Percentiles rank a stretch among this genome's conserved stretches.
Conservation (phyloP, 2,888 invertebrate species). For the Calameuta filiformis region DNA sequence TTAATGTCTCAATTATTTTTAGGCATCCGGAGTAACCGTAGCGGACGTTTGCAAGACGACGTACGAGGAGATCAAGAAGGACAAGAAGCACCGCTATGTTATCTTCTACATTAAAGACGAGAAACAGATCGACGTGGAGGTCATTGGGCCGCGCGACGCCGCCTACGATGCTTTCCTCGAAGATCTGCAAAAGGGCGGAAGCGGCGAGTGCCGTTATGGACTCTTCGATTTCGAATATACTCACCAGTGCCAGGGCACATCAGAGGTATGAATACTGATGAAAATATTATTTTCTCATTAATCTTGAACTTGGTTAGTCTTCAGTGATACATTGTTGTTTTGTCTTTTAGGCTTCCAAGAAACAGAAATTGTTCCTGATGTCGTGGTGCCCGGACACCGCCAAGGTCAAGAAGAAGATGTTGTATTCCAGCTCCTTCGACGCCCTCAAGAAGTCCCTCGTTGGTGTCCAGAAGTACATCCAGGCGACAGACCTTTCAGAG, state of each 20-base stretch:
- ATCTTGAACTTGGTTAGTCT: not conserved
- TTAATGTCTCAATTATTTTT: slow-evolving; percentile 28
- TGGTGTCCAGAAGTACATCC: slow-evolving; percentile 97
- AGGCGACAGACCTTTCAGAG: slow-evolving; percentile 95
- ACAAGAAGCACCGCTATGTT: slow-evolving; percentile 96
- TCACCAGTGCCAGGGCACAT: slow-evolving; percentile 96
- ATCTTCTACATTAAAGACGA: slow-evolving; percentile 97
- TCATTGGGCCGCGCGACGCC: slow-evolving; percentile 88
- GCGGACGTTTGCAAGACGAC: slow-evolving; percentile 94
- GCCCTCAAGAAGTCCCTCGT: slow-evolving; percentile 97
- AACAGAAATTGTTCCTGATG: slow-evolving; percentile 98
- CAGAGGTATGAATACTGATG: slow-evolving; percentile 71
- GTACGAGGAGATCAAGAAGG: slow-evolving; percentile 97
- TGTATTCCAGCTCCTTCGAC: slow-evolving; percentile 94
- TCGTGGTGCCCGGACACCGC: slow-evolving; percentile 99
- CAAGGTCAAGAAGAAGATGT: slow-evolving; percentile 86
- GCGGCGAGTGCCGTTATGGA: slow-evolving; percentile 97
- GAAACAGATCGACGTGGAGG: slow-evolving; percentile 95
- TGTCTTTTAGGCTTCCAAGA: slow-evolving; percentile 80
- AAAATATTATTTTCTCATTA: not conserved
- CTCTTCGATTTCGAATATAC: slow-evolving; percentile 98
- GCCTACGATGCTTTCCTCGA: slow-evolving; percentile 95
- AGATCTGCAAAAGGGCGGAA: slow-evolving; percentile 90
- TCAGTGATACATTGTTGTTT: not conserved
- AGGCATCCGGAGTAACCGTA: slow-evolving; percentile 97